Conservation (phyloP, 2,113 vertebrate species). For the Thryonomys swinderianus region DNA sequence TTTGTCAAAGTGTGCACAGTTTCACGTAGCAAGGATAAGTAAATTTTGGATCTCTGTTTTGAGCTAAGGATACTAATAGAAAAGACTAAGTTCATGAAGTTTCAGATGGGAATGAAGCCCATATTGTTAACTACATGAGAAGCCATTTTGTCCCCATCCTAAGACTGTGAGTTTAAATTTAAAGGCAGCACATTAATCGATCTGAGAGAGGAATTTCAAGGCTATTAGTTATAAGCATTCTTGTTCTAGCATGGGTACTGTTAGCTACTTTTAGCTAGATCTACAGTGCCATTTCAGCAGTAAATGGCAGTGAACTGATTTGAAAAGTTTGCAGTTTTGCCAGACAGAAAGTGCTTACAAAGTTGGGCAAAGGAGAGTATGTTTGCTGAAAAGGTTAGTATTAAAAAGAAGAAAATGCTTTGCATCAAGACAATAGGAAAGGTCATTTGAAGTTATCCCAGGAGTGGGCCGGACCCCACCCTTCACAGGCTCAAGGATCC, state of each 20-base stretch:
- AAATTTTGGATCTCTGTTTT: not conserved
- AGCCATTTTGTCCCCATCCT: not conserved
- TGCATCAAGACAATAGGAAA: not conserved
- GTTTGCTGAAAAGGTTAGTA: too few species aligned
- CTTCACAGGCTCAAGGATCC: not conserved
- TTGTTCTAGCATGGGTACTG: not conserved
- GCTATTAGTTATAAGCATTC: not conserved
- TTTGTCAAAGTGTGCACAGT: not conserved
- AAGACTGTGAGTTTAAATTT: not conserved
- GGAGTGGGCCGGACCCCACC: not conserved
- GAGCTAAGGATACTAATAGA: not conserved
- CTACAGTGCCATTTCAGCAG: not conserved
- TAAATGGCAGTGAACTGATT: not conserved
- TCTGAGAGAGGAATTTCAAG: not conserved
- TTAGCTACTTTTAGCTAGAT: not conserved
- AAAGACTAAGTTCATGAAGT: too few species aligned
- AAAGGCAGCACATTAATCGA: not conserved
- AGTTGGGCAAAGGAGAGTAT: too few species aligned
- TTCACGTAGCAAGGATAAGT: not conserved
- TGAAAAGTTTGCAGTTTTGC: too few species aligned
- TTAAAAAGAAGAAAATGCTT: too few species aligned
- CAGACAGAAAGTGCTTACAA: too few species aligned
- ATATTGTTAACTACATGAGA: too few species aligned
- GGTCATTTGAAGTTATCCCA: not conserved
- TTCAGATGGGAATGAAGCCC: too few species aligned